These are phyloP conservation scores for Scyliorhinus canicula DNA, from an alignment of 2,797 vertebrate species.

Conservation along the genomic window DNA sequence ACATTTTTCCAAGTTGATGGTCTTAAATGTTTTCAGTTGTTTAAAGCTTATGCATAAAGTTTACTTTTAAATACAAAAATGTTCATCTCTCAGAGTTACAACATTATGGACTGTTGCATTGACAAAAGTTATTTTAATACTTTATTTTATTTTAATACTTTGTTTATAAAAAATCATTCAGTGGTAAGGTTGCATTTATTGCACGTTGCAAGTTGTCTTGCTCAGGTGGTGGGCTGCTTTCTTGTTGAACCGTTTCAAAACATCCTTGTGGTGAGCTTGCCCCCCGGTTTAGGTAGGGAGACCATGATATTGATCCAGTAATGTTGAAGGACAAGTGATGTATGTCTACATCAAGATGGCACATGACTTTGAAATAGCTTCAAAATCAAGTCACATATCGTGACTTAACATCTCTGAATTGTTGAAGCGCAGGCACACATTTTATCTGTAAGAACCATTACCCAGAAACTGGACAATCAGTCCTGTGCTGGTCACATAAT, in stretches of 20 bases:
- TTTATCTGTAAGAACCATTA: background rate
- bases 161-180: background rate
- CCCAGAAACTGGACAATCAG: background rate
- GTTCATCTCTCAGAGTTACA: background rate
- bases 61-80: background rate
- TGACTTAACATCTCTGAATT: background rate
- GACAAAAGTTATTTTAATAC: background rate
- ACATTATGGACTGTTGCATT: conserved; percentile 1
- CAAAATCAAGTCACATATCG: background rate
- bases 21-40: background rate
- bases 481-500: background rate
- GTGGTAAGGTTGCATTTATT: background rate
- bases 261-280: background rate
- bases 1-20: background rate
- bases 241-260: background rate
- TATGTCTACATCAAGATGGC: background rate
- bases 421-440: background rate
- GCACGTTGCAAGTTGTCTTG: background rate
- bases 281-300: background rate
- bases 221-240: background rate
- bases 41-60: conserved; percentile 8
- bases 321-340: background rate
- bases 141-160: background rate
- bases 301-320: background rate
- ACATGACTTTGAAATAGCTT: background rate